These are phyloP conservation scores for Mirza zaza DNA, from an alignment of 2,113 vertebrate species.

Conservation along the genomic window DNA sequence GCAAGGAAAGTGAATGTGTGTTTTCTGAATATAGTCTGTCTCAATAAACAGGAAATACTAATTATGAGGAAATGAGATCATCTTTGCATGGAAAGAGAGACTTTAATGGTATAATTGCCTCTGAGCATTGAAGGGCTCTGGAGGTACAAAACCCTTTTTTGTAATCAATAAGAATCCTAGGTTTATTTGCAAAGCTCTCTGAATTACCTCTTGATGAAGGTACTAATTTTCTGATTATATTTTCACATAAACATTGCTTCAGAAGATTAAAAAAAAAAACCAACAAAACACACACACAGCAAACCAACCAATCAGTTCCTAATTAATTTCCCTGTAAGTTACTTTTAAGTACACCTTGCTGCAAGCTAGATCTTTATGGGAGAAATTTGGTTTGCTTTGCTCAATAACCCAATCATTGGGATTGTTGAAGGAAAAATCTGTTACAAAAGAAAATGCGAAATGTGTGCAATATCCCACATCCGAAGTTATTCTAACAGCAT, in stretches of 20 bases:
- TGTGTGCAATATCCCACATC: neutral
- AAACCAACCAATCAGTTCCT: slow-evolving; percentile 60
- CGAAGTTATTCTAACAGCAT: slow-evolving; percentile 39
- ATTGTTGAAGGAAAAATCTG: neutral
- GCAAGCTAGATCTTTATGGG: neutral
- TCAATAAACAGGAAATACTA: slow-evolving; percentile 63
- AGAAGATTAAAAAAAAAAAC: slow-evolving; percentile 19
- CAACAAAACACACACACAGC: neutral
- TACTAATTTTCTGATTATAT: slow-evolving; percentile 78
- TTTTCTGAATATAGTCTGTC: slow-evolving; percentile 2
- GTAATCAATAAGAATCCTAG: slow-evolving; percentile 73
- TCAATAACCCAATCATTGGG: neutral
- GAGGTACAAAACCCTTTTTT: slow-evolving; percentile 73
- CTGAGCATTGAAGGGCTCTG: slow-evolving; percentile 44
- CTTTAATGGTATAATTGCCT: slow-evolving; percentile 70
- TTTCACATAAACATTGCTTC: slow-evolving; percentile 71
- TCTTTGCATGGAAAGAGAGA: slow-evolving; percentile 51
- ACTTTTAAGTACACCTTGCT: slow-evolving; percentile 51
- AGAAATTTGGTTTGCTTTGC: neutral
- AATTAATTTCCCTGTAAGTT: slow-evolving; percentile 56
- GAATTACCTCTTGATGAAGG: slow-evolving; percentile 78
- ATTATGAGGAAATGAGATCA: slow-evolving; percentile 63
- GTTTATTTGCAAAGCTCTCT: slow-evolving; percentile 71
- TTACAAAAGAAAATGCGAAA: slow-evolving; percentile 34
- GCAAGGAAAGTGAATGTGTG: neutral